Percentiles rank a stretch among this genome's conserved stretches.
Conservation (phyloP, 2,113 vertebrate genomes). For the Dinomys branickii region DNA sequence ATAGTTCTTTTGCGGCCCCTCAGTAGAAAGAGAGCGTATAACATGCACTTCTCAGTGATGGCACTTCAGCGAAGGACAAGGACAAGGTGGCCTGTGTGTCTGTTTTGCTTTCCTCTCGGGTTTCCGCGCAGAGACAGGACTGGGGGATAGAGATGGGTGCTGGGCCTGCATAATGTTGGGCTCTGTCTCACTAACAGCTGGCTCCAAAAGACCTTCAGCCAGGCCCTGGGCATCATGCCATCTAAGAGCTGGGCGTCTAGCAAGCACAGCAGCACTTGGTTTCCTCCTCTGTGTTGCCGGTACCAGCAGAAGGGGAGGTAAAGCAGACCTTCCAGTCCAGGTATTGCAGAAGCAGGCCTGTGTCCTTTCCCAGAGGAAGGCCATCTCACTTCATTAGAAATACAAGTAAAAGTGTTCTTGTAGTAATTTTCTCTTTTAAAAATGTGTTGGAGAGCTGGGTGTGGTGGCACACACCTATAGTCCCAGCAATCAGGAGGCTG, state of each 20-base stretch:
- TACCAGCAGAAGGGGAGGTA: background rate
- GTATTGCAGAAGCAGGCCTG: background rate
- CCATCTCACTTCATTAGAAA: background rate
- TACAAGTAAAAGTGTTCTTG: background rate
- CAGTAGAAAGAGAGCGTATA: background rate
- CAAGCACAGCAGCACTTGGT: background rate
- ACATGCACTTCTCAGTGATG: background rate
- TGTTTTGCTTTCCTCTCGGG: background rate
- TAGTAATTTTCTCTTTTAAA: conserved; percentile 6
- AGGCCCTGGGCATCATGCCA: background rate
- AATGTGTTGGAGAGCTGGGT: background rate
- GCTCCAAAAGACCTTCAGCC: background rate
- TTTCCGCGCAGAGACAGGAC: background rate
- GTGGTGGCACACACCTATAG: background rate
- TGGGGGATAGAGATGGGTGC: background rate
- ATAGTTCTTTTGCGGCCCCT: background rate
- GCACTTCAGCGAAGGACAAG: background rate
- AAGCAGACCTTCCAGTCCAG: background rate
- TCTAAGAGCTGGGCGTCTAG: background rate
- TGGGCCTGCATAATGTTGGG: background rate
- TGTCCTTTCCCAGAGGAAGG: background rate
- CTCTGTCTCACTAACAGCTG: background rate
- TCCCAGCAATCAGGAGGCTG: background rate
- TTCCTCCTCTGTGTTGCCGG: background rate
- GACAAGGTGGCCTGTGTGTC: background rate